Evolutionary conservation across 2,797 vertebrate genomes (phyloP), one percentile per base, ranked within the genome.

Genomic region (Furcifer pardalis): DNA sequence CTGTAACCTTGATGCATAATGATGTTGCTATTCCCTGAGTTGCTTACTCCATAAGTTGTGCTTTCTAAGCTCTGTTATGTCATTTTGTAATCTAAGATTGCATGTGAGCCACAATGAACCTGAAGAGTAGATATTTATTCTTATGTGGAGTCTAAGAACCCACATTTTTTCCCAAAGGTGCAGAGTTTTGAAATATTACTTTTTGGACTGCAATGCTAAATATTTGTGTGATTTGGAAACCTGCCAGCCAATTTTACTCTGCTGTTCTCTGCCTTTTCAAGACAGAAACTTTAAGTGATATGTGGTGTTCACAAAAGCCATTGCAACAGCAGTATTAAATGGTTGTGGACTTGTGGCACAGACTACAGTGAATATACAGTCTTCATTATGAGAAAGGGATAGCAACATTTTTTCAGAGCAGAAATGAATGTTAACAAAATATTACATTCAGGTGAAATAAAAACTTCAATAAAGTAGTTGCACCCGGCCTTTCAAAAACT

Each of bases 361-460:
- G 9, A 37, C 13, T 49, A 46, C 25, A 63, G 19, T 65, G 60
- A 63, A 7, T 27, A 44, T 30, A 10, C 32, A 56, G 71, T 42
- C 44, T 74, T 65, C n/a, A 25, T 81, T 73, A 62, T 40, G 35
- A 63, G n/a, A 17, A 42, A 60, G 21, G 10, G 40, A 3, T 44
- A 30, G 23, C n/a, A 37, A 71, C 25, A 12, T 30, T 49, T 71
- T n/a, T 63, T 42, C 12, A 23, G 4, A 52, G 23, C 71, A 68
- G 40, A 12, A 73, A 63, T 30, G 2, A 59, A 59, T 30, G 49
- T 35, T 19, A 46, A 46, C 40, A 23, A 88, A 82, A 73, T 75
- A 23, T 37, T 80, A 30, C 52, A 32, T 77, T 82, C 63, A 82
- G 9, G 21, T 68, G 32, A 87, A 88, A 8, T 77, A 1, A 88